Evolutionary conservation across 2,797 vertebrate genomes (phyloP).

Genomic region (Acanthurus tractus): DNA sequence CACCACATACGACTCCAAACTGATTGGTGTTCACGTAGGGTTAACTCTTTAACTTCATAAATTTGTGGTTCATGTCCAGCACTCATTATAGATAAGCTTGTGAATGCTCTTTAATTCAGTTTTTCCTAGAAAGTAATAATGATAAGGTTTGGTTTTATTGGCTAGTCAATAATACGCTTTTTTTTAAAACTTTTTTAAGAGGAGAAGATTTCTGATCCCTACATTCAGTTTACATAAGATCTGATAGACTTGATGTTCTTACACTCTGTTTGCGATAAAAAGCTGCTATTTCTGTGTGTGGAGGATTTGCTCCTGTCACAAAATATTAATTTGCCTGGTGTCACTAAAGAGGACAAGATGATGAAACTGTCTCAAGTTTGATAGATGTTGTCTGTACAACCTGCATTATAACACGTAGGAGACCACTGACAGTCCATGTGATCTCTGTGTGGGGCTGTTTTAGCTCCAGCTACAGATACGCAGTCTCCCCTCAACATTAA

Average conservation of each 20-base stretch:
- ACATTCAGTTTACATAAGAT: neutral
- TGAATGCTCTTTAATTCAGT: neutral
- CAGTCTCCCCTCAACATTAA: constrained; percentile 8
- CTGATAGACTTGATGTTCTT: neutral
- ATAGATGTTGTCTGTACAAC: neutral
- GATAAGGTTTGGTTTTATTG: neutral
- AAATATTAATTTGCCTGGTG: neutral
- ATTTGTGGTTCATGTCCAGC: neutral
- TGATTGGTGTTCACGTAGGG: neutral
- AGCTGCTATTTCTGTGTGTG: neutral
- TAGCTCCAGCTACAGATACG: constrained; percentile 3
- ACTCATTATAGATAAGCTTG: neutral
- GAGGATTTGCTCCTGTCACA: neutral
- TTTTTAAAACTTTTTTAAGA: neutral
- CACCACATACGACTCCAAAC: neutral
- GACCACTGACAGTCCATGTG: constrained; percentile 3
- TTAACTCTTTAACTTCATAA: constrained; percentile 4
- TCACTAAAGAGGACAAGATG: neutral
- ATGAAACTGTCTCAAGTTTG: neutral
- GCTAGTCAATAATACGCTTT: neutral
- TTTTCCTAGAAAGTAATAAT: neutral
- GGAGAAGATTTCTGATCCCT: neutral
- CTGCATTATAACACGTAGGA: neutral
- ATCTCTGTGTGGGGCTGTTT: constrained; percentile 18
- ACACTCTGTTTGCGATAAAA: neutral